Percentiles rank a stretch among this genome's conserved stretches.
Evolutionary conservation across 2,113 vertebrate genomes (phyloP).

Genomic region (Synchiropus splendidus): DNA sequence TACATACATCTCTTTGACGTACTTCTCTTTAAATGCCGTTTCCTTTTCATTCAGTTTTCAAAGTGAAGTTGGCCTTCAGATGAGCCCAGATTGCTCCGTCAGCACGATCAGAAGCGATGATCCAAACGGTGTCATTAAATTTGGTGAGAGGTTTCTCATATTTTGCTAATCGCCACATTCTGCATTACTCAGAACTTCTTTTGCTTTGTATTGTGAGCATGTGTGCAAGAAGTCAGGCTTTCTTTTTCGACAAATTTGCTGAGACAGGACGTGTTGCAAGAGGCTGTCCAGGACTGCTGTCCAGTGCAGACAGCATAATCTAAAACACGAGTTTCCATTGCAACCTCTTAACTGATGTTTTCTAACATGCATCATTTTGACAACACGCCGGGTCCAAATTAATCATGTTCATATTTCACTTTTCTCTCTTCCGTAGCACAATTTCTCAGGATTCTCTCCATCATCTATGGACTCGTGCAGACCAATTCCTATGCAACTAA

Average conservation of each 20-base stretch:
- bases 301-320: constrained; percentile 19
- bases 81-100: constrained; percentile 60
- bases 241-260: constrained; percentile 36
- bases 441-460: constrained; percentile 79
- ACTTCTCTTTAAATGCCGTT: constrained; percentile 13
- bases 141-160: constrained; percentile 71
- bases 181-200: constrained; percentile 12
- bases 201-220: constrained; percentile 32
- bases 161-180: constrained; percentile 16
- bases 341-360: constrained; percentile 5
- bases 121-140: constrained; percentile 71
- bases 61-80: constrained; percentile 77
- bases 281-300: constrained; percentile 24
- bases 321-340: constrained; percentile 8
- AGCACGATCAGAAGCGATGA: constrained; percentile 77
- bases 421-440: constrained; percentile 63
- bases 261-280: constrained; percentile 27
- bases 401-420: background rate
- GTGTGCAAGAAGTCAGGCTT: constrained; percentile 25
- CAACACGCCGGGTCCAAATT: background rate
- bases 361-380: background rate
- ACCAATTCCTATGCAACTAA: constrained; percentile 89
- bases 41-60: constrained; percentile 65
- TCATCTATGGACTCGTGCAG: constrained; percentile 88
- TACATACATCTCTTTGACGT: background rate